phyloP scores from a whole-genome alignment of 1,140 invertebrate genomes.

The Drosophila asahinai region DNA sequence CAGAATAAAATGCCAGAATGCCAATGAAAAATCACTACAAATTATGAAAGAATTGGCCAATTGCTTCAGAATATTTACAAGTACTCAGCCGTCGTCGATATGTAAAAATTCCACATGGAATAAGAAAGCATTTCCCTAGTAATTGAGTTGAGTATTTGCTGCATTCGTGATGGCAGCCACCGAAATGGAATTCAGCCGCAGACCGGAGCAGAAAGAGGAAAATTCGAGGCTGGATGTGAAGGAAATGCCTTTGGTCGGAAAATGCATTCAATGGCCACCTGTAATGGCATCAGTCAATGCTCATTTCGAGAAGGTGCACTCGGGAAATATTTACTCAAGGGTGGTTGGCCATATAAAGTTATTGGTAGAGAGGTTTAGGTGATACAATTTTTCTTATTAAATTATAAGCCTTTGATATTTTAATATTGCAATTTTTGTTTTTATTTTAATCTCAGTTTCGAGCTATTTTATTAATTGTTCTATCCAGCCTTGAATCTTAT shows the following conservation, averaged over 20 bases:
- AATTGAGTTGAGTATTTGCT: constrained; percentile 42
- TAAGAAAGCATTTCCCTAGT: constrained; percentile 25
- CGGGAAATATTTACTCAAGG: not conserved
- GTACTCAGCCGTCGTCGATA: constrained; percentile 2
- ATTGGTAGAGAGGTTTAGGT: not conserved
- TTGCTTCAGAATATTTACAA: constrained; percentile 43
- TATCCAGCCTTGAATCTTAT: not conserved
- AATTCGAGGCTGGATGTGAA: constrained; percentile 19
- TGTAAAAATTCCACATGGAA: constrained; percentile 10
- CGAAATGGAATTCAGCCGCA: constrained; percentile 42
- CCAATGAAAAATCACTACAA: constrained; percentile 30
- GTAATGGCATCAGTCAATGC: constrained; percentile 61
- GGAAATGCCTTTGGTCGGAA: constrained; percentile 40
- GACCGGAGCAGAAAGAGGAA: constrained; percentile 15
- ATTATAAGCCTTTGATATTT: no score
- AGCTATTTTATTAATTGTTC: not conserved
- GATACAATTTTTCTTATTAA: not conserved
- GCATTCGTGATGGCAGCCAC: constrained; percentile 16
- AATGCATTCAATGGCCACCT: constrained; percentile 48
- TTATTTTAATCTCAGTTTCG: not conserved
- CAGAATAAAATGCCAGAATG: constrained; percentile 25
- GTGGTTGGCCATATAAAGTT: constrained; percentile 1
- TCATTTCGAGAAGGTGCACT: constrained; percentile 37
- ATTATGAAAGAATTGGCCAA: constrained; percentile 39
- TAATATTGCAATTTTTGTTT: not conserved